Evolutionary conservation across 2,113 vertebrate genomes (phyloP), one percentile per base, ranked within the genome.

Genomic region (Carettochelys insculpta): DNA sequence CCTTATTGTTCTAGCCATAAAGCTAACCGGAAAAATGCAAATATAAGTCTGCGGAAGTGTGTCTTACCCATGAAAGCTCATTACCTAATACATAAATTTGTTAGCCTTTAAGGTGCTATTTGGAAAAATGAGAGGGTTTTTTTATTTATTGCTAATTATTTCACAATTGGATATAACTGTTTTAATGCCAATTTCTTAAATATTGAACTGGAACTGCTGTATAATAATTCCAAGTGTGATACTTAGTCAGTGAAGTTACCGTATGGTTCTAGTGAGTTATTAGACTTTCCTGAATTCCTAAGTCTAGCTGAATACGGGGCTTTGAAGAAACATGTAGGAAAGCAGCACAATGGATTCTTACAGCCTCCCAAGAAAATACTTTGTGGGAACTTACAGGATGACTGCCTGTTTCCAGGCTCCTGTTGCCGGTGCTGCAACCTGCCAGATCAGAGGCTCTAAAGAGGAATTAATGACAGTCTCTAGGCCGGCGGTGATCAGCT

Each of bases 281-380:
- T 88, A 75, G 10, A 12, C 71, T 90, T 68, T 84, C 41, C 29
- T 58, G 5, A 56, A 3, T 80, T 53, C 3, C n/a, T 14, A 41
- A 86, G 31, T 41, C 19, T 83, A 17, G 41, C 13, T 75, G 11
- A 75, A 27, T 50, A 76, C 54, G 25, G 86, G 11, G 48, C 76
- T 24, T 17, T 19, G 17, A 31, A 56, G 58, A 91, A 68, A 38
- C 2, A 75, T 80, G 2, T 34, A 2, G 56, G 12, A 90, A 85
- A 88, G n/a, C 4, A 87, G 25, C 5, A 6, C 58, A 31, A 78
- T 0, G 0, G 31, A 43, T 75, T 25, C 41, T 27, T 24, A 25
- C 12, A 75, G 25, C 41, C 71, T 45, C 25, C 25, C 61, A 68
- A n/a, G 16, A n/a, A 73, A 73, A 75, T 45, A 45, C 68, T 73